Evolutionary conservation across 1,140 invertebrate species (phyloP), one percentile per base, ranked within the genome.

Genomic region (Zaprionus lachaisei): DNA sequence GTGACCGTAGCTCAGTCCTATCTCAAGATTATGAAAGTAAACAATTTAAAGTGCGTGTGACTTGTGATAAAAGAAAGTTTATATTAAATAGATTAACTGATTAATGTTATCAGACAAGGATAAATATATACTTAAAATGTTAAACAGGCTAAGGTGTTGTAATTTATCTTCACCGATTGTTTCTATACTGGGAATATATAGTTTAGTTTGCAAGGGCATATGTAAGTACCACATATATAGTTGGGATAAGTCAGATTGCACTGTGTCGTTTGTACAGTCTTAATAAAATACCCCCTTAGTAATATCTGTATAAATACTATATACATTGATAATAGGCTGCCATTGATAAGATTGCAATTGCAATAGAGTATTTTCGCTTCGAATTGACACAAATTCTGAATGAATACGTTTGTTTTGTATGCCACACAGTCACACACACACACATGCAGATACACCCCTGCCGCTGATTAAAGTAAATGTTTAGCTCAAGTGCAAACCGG

Each of bases 401-500:
- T 31, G 5, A 34, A 69, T 49, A 28, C 31, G 38, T 51, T 63
- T 51, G 41, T 62, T 56, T 56, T 63, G n/a, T 64, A 20, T 67
- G 65, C 7, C 61, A 26, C 26, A 56, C 24, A 28, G 6, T 11
- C 26, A 12, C 51, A 57, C 49, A 68, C 34, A 57, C 7, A 68
- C 26, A 44, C 49, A 63, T 77, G 60, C 49, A 77, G 44, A 62
- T 73, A 74, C 84, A 89, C 84, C 84, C 74, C 79, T 60, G 68
- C 54, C 81, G 63, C 68, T 73, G 77, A 87, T 87, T 87, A 75
- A 83, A 78, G 80, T 74, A 81, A 79, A 78, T 63, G 66, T 63
- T 73, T 70, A 75, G 58, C 70, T 81, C 72, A 84, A 90, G 72
- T 79, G 85, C 79, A 84, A 89, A 89, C 85, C 81, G 81, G 84